Base-by-base conservation (phyloP, 2,113 vertebrate genomes). In the Microtus pennsylvanicus region DNA sequence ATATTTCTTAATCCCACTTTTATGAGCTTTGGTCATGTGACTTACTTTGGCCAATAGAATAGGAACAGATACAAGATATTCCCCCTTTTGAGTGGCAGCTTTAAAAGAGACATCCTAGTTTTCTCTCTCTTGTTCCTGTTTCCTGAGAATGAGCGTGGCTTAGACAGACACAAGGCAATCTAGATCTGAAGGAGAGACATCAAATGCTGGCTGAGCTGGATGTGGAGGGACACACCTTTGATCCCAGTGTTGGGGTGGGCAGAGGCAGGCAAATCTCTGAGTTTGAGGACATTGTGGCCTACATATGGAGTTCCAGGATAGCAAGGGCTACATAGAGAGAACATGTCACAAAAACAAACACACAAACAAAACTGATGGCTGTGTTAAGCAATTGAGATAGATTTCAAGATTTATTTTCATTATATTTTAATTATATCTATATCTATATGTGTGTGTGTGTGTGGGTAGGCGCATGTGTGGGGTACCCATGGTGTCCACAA, bases 381-480 rank as follows among this genome's bases (percentile, higher is more conserved):
- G 16, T 85, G 61, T 12, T 67, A 63, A 47, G 61, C 82, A 38
- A 47, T 11, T 86, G 9, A 67, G 61, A 12, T 19, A n/a, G 67
- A 70, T 70, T 70, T 65, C 19, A 65, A 85, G 38, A 65, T 65
- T 65, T 19, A 33, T 21, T 30, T 83, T 45, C 45, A 85, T 30
- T 83, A 6, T 65, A 30, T 45, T 86, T 47, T 86, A 47, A 45
- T 86, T 67, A 47, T 47, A 38, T 7, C 24, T 45, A 11, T 19
- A 3, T n/a, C n/a, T n/a, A n/a, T n/a, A n/a, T n/a, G n/a, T n/a
- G n/a, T 42, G 38, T 45, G 63, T 67, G 14, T 38, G n/a, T 19
- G 35, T 3, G 5, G n/a, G 55, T 38, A 42, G 28, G n/a, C 16
- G 2, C 12, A 38, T 0, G 1, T 33, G 16, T 45, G 24, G 26